A percentile compares a stretch with the other conserved stretches of the same genome.
Evolutionary conservation across 2,888 invertebrate species (phyloP).

Genomic region (Emmelina monodactyla): DNA sequence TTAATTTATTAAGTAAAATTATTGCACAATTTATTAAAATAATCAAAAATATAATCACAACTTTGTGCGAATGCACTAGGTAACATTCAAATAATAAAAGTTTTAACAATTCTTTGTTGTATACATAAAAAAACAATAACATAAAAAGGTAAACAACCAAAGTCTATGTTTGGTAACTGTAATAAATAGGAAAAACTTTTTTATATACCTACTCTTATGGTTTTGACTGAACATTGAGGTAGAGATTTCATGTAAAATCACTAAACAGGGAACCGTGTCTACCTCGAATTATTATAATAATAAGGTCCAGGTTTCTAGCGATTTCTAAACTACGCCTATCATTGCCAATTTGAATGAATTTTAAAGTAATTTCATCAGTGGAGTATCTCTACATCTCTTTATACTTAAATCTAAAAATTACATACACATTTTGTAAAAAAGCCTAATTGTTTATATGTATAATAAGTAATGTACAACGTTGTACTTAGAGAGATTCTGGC

Average conservation of each 20-base stretch:
- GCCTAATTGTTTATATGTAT: constrained; percentile 24
- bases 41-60: neutral
- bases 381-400: constrained; percentile 27
- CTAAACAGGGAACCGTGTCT: neutral
- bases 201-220: constrained; percentile 15
- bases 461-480: neutral
- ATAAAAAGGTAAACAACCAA: constrained; percentile 13
- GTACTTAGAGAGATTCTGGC: neutral
- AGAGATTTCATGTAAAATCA: constrained; percentile 17
- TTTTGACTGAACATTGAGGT: constrained; percentile 26
- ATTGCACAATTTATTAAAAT: neutral
- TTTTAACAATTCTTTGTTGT: neutral
- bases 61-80: neutral
- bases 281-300: neutral
- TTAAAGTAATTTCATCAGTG: constrained; percentile 18
- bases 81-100: neutral
- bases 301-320: constrained; percentile 47
- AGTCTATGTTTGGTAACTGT: constrained; percentile 26
- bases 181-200: constrained; percentile 15
- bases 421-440: constrained; percentile 54
- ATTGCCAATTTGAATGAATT: constrained; percentile 21
- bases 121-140: constrained; percentile 4
- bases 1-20: neutral
- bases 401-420: constrained; percentile 30
- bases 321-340: constrained; percentile 47